These are phyloP conservation scores for Periparus ater DNA, from an alignment of 2,797 vertebrate species.

Conservation along the genomic window DNA sequence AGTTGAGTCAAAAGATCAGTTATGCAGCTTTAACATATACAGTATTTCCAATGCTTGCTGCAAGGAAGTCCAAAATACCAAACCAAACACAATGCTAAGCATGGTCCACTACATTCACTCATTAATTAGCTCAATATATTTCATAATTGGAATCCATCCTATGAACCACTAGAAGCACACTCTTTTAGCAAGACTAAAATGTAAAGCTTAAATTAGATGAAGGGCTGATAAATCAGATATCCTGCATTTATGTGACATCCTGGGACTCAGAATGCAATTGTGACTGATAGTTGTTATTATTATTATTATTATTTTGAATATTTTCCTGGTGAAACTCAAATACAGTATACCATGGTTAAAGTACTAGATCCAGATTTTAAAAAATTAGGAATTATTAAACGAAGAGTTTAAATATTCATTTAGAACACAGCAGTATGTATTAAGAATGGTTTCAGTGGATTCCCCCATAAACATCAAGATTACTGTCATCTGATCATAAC, in stretches of 20 bases:
- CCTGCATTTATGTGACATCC: constrained; percentile 29
- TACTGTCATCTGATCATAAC: constrained; percentile 68
- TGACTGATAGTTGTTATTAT: not conserved
- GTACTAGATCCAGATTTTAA: not conserved
- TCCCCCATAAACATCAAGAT: constrained; percentile 50
- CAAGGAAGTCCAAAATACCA: not conserved
- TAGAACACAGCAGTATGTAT: constrained; percentile 21
- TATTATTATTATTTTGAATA: not conserved
- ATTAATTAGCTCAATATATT: constrained; percentile 29
- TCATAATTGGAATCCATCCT: constrained; percentile 30
- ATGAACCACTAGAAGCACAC: not conserved
- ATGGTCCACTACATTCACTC: not conserved
- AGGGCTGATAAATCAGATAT: constrained; percentile 44
- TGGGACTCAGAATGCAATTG: constrained; percentile 16
- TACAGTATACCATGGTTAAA: not conserved
- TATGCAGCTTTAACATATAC: not conserved
- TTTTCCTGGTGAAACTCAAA: not conserved
- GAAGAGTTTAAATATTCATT: constrained; percentile 15
- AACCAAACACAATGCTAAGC: not conserved
- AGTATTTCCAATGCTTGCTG: not conserved
- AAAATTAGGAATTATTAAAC: not conserved
- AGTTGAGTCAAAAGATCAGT: not conserved
- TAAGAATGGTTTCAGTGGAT: constrained; percentile 48
- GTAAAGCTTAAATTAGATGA: constrained; percentile 60
- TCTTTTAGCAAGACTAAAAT: constrained; percentile 41